These are phyloP conservation scores for Coelopa frigida DNA, from an alignment of 1,140 invertebrate genomes.

Conservation along the genomic window DNA sequence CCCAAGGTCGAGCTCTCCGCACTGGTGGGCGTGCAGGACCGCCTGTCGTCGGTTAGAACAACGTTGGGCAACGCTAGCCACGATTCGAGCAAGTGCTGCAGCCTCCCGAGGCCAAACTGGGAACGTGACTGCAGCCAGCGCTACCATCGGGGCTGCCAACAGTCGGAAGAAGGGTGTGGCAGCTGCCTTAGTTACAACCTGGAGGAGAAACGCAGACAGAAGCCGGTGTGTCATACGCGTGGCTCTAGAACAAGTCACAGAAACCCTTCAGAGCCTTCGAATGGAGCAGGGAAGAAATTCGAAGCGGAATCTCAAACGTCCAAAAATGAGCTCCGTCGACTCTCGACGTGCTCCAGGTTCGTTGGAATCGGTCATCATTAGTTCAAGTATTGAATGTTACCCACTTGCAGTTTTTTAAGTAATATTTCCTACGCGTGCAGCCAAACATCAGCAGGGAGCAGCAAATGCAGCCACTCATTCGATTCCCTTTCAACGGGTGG, in stretches of 20 bases:
- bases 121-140: not conserved
- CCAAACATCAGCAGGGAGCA: not conserved
- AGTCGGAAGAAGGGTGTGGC: not conserved
- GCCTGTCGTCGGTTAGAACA: not conserved
- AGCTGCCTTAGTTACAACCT: constrained; percentile 8
- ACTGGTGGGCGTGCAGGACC: constrained; percentile 20
- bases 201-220: constrained; percentile 21
- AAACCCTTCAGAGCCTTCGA: not conserved
- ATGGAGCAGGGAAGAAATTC: not conserved
- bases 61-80: too few species aligned
- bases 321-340: not conserved
- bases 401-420: constrained; percentile 3
- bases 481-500: not conserved
- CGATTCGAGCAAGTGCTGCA: too few species aligned
- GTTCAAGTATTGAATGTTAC: not conserved
- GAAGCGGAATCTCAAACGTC: not conserved
- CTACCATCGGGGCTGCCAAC: not conserved
- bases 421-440: too few species aligned
- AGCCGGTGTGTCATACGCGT: constrained; percentile 14
- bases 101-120: not conserved
- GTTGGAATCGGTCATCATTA: not conserved
- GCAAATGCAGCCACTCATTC: too few species aligned
- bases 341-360: constrained; percentile 3
- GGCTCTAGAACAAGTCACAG: not conserved
- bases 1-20: constrained; percentile 37